These are phyloP conservation scores for Glaucomys volans DNA, from an alignment of 2,113 vertebrate genomes.

Conservation along the genomic window DNA sequence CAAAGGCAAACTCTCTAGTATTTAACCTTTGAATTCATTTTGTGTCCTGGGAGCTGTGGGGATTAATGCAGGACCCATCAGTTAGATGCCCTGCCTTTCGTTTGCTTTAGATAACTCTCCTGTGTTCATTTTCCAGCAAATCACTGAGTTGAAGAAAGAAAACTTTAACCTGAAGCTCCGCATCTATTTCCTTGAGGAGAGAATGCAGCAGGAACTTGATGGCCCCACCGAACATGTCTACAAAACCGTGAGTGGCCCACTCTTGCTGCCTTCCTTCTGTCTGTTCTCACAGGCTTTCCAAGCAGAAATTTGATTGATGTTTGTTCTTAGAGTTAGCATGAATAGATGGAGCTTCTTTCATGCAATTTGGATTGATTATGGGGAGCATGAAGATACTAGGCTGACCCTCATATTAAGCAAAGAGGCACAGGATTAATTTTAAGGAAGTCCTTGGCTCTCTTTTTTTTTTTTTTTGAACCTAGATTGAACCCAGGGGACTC, in stretches of 20 bases:
- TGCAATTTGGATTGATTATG: conserved; percentile 55
- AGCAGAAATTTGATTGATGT: background rate
- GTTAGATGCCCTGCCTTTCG: background rate
- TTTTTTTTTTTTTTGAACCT: no score
- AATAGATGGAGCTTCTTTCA: background rate
- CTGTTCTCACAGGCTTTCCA: conserved; percentile 19
- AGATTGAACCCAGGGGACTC: no score
- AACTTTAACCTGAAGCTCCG: conserved; percentile 99
- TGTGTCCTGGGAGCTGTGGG: background rate
- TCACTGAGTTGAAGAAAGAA: conserved; percentile 97
- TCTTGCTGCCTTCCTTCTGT: background rate
- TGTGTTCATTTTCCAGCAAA: conserved; percentile 90
- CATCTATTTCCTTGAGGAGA: conserved; percentile 98
- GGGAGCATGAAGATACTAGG: background rate
- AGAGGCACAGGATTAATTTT: conserved; percentile 57
- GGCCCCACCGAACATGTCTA: conserved; percentile 94
- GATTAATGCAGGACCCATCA: background rate
- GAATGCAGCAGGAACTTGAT: conserved; percentile 95
- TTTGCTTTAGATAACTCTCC: background rate
- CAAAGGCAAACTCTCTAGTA: background rate
- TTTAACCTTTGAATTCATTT: background rate
- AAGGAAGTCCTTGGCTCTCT: conserved; percentile 16
- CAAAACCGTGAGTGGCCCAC: conserved; percentile 90
- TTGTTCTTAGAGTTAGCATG: background rate
- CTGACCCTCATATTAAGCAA: conserved; percentile 17